Base-by-base conservation (phyloP, 2,888 invertebrate species). In the Phengaris alcon region DNA sequence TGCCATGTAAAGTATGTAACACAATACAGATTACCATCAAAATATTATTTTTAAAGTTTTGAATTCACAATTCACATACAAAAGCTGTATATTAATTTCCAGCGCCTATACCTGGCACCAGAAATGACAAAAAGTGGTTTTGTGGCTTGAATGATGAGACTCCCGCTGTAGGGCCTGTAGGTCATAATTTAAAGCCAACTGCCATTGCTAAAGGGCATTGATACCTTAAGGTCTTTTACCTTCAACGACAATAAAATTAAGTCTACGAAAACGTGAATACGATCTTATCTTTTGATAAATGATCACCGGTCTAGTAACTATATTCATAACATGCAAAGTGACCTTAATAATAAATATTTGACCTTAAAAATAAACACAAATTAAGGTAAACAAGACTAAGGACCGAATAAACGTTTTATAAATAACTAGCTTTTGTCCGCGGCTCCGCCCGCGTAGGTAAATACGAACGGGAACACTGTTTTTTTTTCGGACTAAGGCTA, bases 141-240 rank as follows among this genome's bases (percentile, higher is more conserved):
- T 64, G 64, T 13, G 64, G 64, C 64, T 64, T 10, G 35, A 64
- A 64, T 44, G 12, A 52, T 52, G 64, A 15, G 12, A 64, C 64
- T 64, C 35, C 64, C 64, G 64, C 35, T 35, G 64, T 35, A 35
- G 35, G 4, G 35, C 35, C 35, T 35, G 35, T 44, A 44, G 64
- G 64, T 64, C 12, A 64, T 64, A 64, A 64, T 64, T 64, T 64
- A 10, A 64, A 13, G 35, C 64, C 44, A 64, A 35, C 35, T 64
- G 44, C 35, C 64, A 44, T 64, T 44, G 22, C 44, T 64, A 35
- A 64, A 64, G 44, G 64, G 64, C 64, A 64, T 64, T 64, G 64
- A 64, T 64, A 64, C 52, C 12, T 64, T 44, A 44, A 64, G 64
- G 35, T 64, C 64, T 12, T 64, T 64, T 64, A 64, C 64, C 64